phyloP scores from a whole-genome alignment of 2,113 vertebrate species.

The Athene cunicularia region DNA sequence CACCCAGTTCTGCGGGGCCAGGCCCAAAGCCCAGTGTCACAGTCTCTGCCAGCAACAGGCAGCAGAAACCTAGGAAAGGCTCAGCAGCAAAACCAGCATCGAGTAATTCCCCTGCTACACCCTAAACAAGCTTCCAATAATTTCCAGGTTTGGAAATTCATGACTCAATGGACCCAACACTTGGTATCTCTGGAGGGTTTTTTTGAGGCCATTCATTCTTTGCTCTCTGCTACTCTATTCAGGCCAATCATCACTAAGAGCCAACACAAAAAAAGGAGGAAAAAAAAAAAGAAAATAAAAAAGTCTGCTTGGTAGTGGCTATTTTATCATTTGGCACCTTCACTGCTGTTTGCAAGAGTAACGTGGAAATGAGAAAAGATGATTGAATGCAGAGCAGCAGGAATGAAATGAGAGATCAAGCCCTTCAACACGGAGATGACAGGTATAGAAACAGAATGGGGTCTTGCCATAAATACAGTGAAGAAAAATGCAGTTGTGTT shows the following conservation, averaged over 20 bases:
- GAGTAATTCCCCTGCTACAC: no score
- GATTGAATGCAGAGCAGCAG: neutral
- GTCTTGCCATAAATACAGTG: neutral
- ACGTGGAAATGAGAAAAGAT: neutral
- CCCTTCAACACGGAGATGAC: neutral
- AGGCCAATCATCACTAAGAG: neutral
- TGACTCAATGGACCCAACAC: accelerated
- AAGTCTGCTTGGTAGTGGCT: neutral
- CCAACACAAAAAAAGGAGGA: neutral
- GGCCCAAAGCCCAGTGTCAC: neutral
- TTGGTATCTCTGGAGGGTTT: neutral
- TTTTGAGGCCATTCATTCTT: neutral
- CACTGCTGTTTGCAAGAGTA: neutral
- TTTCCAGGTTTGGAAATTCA: neutral
- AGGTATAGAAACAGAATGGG: neutral
- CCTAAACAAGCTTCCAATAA: neutral
- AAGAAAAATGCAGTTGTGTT: neutral
- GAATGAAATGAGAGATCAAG: neutral
- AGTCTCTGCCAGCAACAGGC: accelerated
- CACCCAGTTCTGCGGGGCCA: accelerated
- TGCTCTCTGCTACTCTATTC: neutral
- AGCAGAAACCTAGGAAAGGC: neutral
- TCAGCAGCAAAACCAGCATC: neutral
- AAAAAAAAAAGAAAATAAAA: neutral
- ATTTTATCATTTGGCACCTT: neutral